Evolutionary conservation across 30 jellyfish, hydroid and myxozoan species (phyloP), one percentile per base, ranked within the genome.

Genomic region (Turritopsis dohrnii): DNA sequence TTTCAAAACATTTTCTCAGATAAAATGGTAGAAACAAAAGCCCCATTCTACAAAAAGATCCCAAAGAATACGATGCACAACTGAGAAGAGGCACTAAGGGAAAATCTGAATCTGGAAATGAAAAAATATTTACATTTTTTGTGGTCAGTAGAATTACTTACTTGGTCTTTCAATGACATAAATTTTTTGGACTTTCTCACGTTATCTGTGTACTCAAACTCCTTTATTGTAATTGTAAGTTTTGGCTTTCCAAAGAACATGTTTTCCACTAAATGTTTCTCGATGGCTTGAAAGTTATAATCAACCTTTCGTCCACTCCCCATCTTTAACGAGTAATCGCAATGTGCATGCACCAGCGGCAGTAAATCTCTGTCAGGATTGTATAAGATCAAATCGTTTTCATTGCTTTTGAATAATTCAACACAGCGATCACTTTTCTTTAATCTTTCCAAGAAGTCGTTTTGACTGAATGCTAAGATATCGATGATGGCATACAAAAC

Each of bases 241-340:
- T 29, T 21, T 18, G 92, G 87, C 25, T 84, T 83, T 52, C 96
- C 96, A 28, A 81, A 30, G 16, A 83, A 54, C 54, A 88, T 53
- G 29, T 85, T 88, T 1, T 84, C 89, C 53, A 83, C 82, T 9
- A 88, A 31, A 21, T 82, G 96, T 71, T 89, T 66, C 81, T 88
- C 92, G 52, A 88, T 81, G 0, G 88, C 86, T 29, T 79, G 83
- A 29, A 88, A 84, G 65, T 88, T 88, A 60, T 88, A 83, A 21
- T 88, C 96, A 71, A 88, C 73, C 26, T 31, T 76, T 23, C 92
- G 79, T 9, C 92, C 96, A 71, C 82, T 83, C 18, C 96, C 96
- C 52, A 88, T 79, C 54, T 80, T 92, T 76, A 88, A 71, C 53
- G 96, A 83, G 29, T 88, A 88, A 65, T 84, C 90, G 77, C 96